Conservation (phyloP, 2,888 invertebrate species). For the Congeria kusceri region DNA sequence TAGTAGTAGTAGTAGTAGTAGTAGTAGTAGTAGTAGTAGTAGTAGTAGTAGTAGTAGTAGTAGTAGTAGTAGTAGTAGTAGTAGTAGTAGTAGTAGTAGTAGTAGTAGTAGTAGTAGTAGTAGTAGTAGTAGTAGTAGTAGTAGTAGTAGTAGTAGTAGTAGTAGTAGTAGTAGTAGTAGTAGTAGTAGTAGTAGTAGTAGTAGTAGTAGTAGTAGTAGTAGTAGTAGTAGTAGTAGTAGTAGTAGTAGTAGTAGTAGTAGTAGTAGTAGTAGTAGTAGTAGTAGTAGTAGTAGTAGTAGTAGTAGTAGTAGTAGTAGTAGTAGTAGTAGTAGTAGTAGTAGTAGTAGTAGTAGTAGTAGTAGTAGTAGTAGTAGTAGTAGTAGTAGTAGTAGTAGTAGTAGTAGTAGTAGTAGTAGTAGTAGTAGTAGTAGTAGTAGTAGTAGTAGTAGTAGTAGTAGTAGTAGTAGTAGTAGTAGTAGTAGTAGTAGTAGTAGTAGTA, state of each 20-base stretch:
- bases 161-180: background rate
- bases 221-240: background rate
- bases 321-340: constrained; percentile 1
- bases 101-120: constrained; percentile 1
- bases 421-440: constrained; percentile 1
- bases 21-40: constrained; percentile 1
- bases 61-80: constrained; percentile 1
- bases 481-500: constrained; percentile 1
- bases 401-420: constrained; percentile 1
- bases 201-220: background rate
- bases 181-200: background rate
- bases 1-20: background rate
- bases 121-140: constrained; percentile 1
- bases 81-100: constrained; percentile 1
- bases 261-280: constrained; percentile 1
- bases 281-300: constrained; percentile 1
- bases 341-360: background rate
- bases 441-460: constrained; percentile 1
- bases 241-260: constrained; percentile 1
- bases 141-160: background rate
- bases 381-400: background rate
- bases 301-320: background rate
- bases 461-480: constrained; percentile 1
- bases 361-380: background rate
- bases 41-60: constrained; percentile 1